A percentile compares a stretch with the other conserved stretches of the same genome.
Conservation (phyloP, 2,797 vertebrate species). For the Sibirionetta formosa region DNA sequence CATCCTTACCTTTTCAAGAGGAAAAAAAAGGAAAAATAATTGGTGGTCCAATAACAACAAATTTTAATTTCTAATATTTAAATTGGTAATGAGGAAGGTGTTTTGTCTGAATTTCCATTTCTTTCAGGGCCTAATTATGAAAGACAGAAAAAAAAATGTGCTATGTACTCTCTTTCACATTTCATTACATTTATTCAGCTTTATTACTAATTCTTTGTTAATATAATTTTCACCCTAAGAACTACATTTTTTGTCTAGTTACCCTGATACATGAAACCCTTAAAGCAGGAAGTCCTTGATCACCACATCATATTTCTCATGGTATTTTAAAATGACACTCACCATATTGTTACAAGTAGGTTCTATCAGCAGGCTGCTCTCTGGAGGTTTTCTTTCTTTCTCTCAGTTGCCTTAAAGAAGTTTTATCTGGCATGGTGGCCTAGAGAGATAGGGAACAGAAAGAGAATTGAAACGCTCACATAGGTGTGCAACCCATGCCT, state of each 20-base stretch:
- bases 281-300: conserved; percentile 68
- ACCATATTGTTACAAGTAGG: conserved; percentile 56
- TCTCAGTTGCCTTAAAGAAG: conserved; percentile 61
- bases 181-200: conserved; percentile 76
- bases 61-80: conserved; percentile 52
- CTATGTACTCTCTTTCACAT: conserved; percentile 70
- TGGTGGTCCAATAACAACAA: not conserved
- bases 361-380: conserved; percentile 61
- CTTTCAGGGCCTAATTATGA: conserved; percentile 77
- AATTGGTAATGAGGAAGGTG: conserved; percentile 66
- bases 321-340: conserved; percentile 70
- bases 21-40: not conserved
- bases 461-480: not conserved
- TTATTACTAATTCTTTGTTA: conserved; percentile 81
- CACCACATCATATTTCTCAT: conserved; percentile 51
- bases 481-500: not conserved
- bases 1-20: not conserved
- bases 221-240: conserved; percentile 78
- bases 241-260: conserved; percentile 74
- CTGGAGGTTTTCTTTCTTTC: conserved; percentile 32
- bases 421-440: conserved; percentile 71
- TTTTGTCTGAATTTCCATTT: conserved; percentile 74
- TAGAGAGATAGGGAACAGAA: not conserved
- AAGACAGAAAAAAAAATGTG: conserved; percentile 58
- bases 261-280: conserved; percentile 72